Percentiles rank a stretch among this genome's conserved stretches.
Conservation (phyloP, 2,888 invertebrate genomes). For the Parnassius orleans region DNA sequence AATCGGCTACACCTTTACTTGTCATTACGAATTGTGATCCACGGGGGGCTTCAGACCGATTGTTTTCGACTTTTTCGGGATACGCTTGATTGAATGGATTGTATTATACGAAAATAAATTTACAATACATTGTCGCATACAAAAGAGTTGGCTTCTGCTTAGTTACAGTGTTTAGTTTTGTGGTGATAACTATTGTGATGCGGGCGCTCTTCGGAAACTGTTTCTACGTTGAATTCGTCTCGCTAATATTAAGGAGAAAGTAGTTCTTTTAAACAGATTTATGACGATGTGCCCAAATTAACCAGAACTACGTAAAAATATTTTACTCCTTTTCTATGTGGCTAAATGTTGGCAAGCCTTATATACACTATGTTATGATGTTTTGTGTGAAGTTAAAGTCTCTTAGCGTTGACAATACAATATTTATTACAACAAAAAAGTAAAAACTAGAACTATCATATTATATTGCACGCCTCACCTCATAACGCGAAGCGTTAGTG, state of each 20-base stretch:
- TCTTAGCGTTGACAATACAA: too few relatives aligned
- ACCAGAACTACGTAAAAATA: too few relatives aligned
- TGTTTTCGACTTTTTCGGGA: constrained; percentile 64
- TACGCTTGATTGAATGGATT: constrained; percentile 55
- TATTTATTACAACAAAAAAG: too few relatives aligned
- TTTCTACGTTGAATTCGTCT: constrained; percentile 1
- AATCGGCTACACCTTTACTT: constrained; percentile 57
- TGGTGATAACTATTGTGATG: constrained; percentile 49
- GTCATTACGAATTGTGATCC: constrained; percentile 60
- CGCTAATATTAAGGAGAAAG: background rate
- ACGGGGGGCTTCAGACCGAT: constrained; percentile 56
- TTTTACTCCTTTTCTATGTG: too few relatives aligned
- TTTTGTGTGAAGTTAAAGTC: too few relatives aligned
- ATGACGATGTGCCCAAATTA: too few relatives aligned
- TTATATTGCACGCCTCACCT: too few relatives aligned
- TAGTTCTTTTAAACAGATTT: background rate
- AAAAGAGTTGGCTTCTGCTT: constrained; percentile 54
- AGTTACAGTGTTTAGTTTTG: constrained; percentile 57
- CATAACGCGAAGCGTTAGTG: too few relatives aligned
- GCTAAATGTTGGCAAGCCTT: background rate
- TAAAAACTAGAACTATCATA: too few relatives aligned
- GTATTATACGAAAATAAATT: constrained; percentile 53
- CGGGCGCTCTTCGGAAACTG: background rate
- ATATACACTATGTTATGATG: too few relatives aligned
- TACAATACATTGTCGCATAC: constrained; percentile 54